Percentiles rank a stretch among this genome's conserved stretches.
phyloP scores from a whole-genome alignment of 2,113 vertebrate genomes.

The Callorhinus ursinus region DNA sequence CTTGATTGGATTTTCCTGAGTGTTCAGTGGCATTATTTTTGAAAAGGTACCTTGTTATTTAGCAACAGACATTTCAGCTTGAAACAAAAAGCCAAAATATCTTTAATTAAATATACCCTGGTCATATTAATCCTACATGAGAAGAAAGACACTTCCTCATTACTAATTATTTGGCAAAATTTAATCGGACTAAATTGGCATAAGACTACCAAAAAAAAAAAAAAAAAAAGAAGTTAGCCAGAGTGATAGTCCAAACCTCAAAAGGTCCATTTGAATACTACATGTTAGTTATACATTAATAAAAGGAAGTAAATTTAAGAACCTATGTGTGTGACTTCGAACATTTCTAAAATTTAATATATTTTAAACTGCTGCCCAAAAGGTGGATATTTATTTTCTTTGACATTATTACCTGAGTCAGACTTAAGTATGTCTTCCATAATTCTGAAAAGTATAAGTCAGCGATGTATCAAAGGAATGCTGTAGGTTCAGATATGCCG shows the following conservation, averaged over 20 bases:
- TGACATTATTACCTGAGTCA: constrained; percentile 72
- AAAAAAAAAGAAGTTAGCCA: constrained; percentile 55
- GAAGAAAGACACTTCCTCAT: background rate
- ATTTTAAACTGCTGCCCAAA: constrained; percentile 75
- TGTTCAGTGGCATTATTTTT: constrained; percentile 30
- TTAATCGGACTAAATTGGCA: constrained; percentile 39
- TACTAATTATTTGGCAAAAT: constrained; percentile 60
- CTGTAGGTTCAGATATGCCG: constrained; percentile 50
- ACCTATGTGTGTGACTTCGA: constrained; percentile 53
- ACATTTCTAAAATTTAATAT: constrained; percentile 69
- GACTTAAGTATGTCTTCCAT: constrained; percentile 74
- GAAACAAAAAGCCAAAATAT: constrained; percentile 46
- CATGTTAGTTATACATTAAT: constrained; percentile 35
- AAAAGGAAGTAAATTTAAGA: constrained; percentile 73
- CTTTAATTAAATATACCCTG: constrained; percentile 43
- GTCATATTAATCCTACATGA: background rate
- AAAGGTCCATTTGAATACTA: constrained; percentile 59
- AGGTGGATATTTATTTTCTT: constrained; percentile 66
- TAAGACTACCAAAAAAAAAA: constrained; percentile 59
- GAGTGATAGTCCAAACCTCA: constrained; percentile 41
- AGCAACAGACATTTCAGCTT: constrained; percentile 5
- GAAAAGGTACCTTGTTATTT: constrained; percentile 42
- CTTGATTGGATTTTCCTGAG: background rate
- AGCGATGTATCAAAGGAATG: constrained; percentile 76
- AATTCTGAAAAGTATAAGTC: constrained; percentile 75